A percentile compares a stretch with the other conserved stretches of the same genome.
phyloP scores from a whole-genome alignment of 2,888 invertebrate genomes.

The Hypena proboscidalis region DNA sequence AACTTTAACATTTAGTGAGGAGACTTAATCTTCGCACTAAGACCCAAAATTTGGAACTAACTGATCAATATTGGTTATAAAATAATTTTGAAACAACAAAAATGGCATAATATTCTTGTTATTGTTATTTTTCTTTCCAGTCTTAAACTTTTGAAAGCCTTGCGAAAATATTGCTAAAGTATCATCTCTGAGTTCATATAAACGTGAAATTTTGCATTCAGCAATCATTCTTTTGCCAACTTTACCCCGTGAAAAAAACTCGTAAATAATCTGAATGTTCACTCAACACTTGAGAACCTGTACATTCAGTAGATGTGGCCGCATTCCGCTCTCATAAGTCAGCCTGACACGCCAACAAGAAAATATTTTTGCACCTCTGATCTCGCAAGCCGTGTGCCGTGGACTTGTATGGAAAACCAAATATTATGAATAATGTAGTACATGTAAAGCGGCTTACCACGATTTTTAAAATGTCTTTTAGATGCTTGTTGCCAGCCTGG shows the following conservation, averaged over 20 bases:
- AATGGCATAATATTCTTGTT: no score
- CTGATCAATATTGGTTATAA: no score
- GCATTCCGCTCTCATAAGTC: conserved; percentile 22
- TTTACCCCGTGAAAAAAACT: conserved; percentile 11
- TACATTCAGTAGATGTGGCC: conserved; percentile 23
- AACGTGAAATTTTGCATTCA: conserved; percentile 13
- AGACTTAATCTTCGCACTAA: no score
- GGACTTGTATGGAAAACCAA: conserved; percentile 52
- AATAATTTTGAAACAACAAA: no score
- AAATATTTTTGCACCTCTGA: conserved; percentile 57
- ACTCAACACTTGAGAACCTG: conserved; percentile 16
- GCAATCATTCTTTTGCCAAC: conserved; percentile 7
- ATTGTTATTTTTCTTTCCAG: background rate
- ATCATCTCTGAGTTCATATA: background rate
- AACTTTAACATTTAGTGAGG: no score
- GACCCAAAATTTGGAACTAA: no score
- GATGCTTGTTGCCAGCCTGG: no score
- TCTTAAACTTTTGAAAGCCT: background rate
- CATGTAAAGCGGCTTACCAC: conserved; percentile 43
- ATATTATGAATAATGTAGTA: conserved; percentile 65
- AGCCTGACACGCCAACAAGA: conserved; percentile 19
- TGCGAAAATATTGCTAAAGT: background rate
- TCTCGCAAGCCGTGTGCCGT: conserved; percentile 33
- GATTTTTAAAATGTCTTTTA: conserved; percentile 42
- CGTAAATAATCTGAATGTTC: conserved; percentile 24